Evolutionary conservation across 2,888 invertebrate species (phyloP), one percentile per base, ranked within the genome.

Genomic region (Terebella lapidaria): DNA sequence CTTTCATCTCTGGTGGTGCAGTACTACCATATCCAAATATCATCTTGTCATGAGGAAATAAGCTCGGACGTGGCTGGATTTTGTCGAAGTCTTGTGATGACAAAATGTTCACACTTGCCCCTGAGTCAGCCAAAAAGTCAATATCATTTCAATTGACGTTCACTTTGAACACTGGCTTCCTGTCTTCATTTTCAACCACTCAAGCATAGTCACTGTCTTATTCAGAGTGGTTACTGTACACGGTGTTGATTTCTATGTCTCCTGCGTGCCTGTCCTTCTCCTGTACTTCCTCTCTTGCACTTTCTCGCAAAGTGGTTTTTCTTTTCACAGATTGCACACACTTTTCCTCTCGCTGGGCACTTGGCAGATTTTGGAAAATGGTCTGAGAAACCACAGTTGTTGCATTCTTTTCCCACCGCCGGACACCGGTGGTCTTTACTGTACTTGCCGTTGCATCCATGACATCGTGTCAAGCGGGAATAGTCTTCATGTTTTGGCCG

Each of bases 281-380:
- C 24, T 49, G 5, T 49, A 10, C 5, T 22, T 22, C 22, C 22
- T 49, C 24, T 22, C 24, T 10, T 10, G 49, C 49, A 49, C 49
- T n/a, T 24, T 10, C 22, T 49, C 5, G 49, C 15, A 20, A 49
- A 49, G 22, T 49, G 49, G 22, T 49, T 49, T 10, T 22, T 15
- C 24, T 49, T 22, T 20, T 24, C 49, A 49, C 49, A 49, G 24
- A 5, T 49, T 15, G 10, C 22, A 24, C 49, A 49, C 24, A 22
- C 5, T 22, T 49, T 49, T 49, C 49, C 49, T 49, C 24, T 5
- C 5, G 49, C 61, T 20, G 61, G 61, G 35, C 61, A 60, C 4
- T 25, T 35, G n/a, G n/a, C n/a, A n/a, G n/a, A n/a, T n/a, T n/a
- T n/a, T n/a, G n/a, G n/a, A n/a, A n/a, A n/a, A n/a, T n/a, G n/a